Conservation (phyloP, 2,113 vertebrate species). For the Gobius niger region DNA sequence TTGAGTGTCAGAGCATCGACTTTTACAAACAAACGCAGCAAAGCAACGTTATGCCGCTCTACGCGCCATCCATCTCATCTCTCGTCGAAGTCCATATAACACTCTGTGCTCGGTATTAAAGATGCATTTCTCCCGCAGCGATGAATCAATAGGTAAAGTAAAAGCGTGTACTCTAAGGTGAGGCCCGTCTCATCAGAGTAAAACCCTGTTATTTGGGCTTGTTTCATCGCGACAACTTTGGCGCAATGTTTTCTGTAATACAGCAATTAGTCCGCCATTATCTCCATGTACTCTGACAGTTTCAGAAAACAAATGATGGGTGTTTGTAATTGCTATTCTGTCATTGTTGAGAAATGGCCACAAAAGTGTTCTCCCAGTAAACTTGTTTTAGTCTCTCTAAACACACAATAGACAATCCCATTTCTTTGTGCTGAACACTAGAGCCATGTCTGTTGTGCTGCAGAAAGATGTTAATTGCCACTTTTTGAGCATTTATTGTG, state of each 20-base stretch:
- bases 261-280: slow-evolving; percentile 6
- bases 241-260: slow-evolving; percentile 2
- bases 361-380: not conserved
- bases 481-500: not conserved
- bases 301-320: slow-evolving; percentile 2
- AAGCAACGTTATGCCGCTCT: slow-evolving; percentile 11
- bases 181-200: not conserved
- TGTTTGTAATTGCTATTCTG: not conserved
- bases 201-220: slow-evolving; percentile 1
- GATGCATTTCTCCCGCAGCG: slow-evolving; percentile 13
- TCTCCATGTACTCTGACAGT: slow-evolving; percentile 2
- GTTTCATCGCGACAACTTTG: not conserved
- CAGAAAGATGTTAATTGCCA: not conserved
- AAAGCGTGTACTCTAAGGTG: slow-evolving; percentile 6
- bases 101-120: slow-evolving; percentile 7
- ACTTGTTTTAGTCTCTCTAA: not conserved
- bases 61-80: slow-evolving; percentile 6
- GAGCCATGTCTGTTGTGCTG: not conserved
- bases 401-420: not conserved
- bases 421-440: not conserved
- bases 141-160: not conserved
- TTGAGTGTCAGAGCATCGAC: slow-evolving; percentile 19
- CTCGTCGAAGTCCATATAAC: not conserved
- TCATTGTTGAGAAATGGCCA: slow-evolving; percentile 2
- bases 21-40: slow-evolving; percentile 23